Evolutionary conservation across 2,888 invertebrate species (phyloP).

Genomic region (Luffia ferchaultella): DNA sequence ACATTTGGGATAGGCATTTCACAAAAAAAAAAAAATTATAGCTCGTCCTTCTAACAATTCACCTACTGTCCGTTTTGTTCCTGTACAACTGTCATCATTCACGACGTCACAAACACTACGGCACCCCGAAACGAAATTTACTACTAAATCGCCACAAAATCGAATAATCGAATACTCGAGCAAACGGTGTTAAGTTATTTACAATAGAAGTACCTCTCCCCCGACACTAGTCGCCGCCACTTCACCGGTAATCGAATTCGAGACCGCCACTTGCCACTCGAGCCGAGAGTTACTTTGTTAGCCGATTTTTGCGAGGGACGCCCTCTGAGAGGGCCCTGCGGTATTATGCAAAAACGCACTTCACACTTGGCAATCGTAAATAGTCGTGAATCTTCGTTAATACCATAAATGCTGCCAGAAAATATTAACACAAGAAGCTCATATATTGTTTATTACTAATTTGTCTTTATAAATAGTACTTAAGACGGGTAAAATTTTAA

Average conservation of each 20-base stretch:
- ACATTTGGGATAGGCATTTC: no score
- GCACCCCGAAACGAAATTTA: not conserved
- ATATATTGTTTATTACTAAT: no score
- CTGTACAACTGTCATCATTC: no score
- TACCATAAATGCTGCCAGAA: no score
- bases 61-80: no score
- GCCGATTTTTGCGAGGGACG: slow-evolving; percentile 42
- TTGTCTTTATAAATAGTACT: no score
- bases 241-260: slow-evolving; percentile 46
- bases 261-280: slow-evolving; percentile 57
- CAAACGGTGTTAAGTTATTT: slow-evolving; percentile 53
- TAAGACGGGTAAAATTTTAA: no score
- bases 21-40: no score
- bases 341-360: slow-evolving; percentile 42
- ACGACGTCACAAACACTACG: no score
- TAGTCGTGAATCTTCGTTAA: no score
- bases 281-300: slow-evolving; percentile 58
- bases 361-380: not conserved
- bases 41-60: no score
- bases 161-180: slow-evolving; percentile 57
- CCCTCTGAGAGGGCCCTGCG: slow-evolving; percentile 20
- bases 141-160: slow-evolving; percentile 23
- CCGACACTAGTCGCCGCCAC: slow-evolving; percentile 28
- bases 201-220: slow-evolving; percentile 25
- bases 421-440: no score